phyloP scores from a whole-genome alignment of 1,140 invertebrate species.

The Odontomachus brunneus region DNA sequence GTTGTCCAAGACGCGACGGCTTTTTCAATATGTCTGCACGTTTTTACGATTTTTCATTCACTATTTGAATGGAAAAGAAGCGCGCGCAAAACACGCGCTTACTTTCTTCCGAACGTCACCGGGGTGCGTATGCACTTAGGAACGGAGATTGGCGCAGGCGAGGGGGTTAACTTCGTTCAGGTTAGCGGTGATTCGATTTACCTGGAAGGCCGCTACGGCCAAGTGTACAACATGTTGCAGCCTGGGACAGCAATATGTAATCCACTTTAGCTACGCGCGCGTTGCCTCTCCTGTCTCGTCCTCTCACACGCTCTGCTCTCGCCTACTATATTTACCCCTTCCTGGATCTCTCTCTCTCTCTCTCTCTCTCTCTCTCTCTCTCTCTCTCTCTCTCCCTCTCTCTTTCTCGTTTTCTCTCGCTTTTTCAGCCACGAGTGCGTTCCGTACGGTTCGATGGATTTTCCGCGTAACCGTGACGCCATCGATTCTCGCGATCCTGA shows the following conservation, averaged over 20 bases:
- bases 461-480: constrained; percentile 19
- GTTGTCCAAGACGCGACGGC: no score
- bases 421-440: constrained; percentile 16
- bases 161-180: constrained; percentile 69
- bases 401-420: constrained; percentile 1
- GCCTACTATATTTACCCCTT: constrained; percentile 5
- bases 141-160: constrained; percentile 60
- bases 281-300: constrained; percentile 32
- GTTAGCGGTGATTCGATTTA: constrained; percentile 78
- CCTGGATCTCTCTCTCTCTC: neutral
- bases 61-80: neutral
- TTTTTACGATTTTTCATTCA: constrained; percentile 28
- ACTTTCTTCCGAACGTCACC: constrained; percentile 39
- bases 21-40: neutral
- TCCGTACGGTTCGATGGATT: constrained; percentile 21
- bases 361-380: neutral
- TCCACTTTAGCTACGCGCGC: constrained; percentile 74
- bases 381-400: neutral
- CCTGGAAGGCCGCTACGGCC: constrained; percentile 70
- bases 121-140: constrained; percentile 53
- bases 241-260: constrained; percentile 79
- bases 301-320: constrained; percentile 24
- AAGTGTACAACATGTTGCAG: constrained; percentile 73
- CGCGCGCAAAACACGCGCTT: constrained; percentile 13
- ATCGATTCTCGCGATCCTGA: constrained; percentile 5